Conservation (phyloP, 2,113 vertebrate species). For the Trematomus loennbergii region DNA sequence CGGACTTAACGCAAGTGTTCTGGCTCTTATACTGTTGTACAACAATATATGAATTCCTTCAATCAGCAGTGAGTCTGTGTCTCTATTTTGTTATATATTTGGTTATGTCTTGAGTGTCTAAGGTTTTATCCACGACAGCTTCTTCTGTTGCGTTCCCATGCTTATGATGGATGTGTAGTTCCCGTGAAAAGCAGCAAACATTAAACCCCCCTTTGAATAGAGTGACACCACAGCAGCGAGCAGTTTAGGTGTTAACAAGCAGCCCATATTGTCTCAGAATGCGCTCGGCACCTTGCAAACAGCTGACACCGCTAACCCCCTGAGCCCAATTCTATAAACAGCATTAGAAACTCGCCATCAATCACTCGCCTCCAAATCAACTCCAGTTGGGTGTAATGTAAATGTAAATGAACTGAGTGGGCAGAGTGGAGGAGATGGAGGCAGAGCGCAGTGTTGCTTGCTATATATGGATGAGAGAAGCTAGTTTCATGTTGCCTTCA, state of each 20-base stretch:
- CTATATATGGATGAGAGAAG: constrained; percentile 34
- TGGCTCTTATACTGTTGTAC: no score
- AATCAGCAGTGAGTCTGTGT: no score
- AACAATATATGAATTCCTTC: no score
- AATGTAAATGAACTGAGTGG: constrained; percentile 81
- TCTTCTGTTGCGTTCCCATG: not conserved
- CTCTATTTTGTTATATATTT: no score
- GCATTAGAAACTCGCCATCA: constrained; percentile 69
- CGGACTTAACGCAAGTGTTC: no score
- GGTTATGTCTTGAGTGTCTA: no score
- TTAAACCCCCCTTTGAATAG: constrained; percentile 24
- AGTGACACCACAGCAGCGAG: constrained; percentile 12
- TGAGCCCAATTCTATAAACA: constrained; percentile 67
- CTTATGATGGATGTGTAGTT: not conserved
- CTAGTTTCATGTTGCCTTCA: constrained; percentile 19
- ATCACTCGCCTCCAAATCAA: constrained; percentile 75
- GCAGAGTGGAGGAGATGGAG: constrained; percentile 52
- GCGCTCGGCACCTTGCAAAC: constrained; percentile 47
- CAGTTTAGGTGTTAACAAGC: constrained; percentile 53
- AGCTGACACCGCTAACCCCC: constrained; percentile 67
- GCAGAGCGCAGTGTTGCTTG: constrained; percentile 23
- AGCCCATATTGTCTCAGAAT: constrained; percentile 36
- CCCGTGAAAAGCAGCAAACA: constrained; percentile 10
- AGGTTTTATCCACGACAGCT: no score
- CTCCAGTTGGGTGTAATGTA: constrained; percentile 79